Base-by-base conservation (phyloP, 1,140 invertebrate species). In the Aphelenchoides avenae region DNA sequence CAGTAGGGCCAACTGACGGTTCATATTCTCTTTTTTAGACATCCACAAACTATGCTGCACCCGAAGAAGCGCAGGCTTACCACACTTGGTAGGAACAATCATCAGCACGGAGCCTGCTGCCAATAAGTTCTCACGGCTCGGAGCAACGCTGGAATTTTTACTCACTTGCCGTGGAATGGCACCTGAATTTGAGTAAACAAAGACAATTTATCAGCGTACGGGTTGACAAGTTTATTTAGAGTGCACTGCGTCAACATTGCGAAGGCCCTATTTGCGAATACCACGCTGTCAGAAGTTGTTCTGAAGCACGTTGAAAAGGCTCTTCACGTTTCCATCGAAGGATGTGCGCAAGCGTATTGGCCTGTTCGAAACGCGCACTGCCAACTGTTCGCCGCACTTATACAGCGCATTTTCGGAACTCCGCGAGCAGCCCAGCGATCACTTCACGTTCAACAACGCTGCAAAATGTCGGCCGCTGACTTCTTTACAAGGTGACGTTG, bases 241-340 rank as follows among this genome's bases (percentile, higher is more conserved):
- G 33, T 73, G 18, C 69, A 71, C 46, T 66, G 61, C 20, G 48
- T 71, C 15, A 71, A 71, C 43, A 61, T 71, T 9, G 52, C 73
- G 29, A 52, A 54, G 15, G 30, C 51, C 11, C 33, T 71, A 7
- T 40, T 71, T 20, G 30, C 58, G 22, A 53, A 57, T 29, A 42
- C 49, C 11, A n/a, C 11, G 5, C 37, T 73, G 6, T 40, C 55
- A 2, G 54, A 73, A 34, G 26, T 52, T 26, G 40, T 63, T 13
- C 31, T 46, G 1, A 47, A 29, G 24, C 49, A 50, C 18, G 39
- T 64, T 9, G 70, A 73, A 30, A 13, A 18, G 11, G 64, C 58
- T 37, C 61, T 73, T 24, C 42, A 31, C 6, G 33, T 65, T 3
- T 46, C 59, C 1, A 37, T 71, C 24, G 31, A 57, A 4, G 69